These are phyloP conservation scores for Crepidodera aurea DNA, from an alignment of 2,888 invertebrate species.

Conservation along the genomic window DNA sequence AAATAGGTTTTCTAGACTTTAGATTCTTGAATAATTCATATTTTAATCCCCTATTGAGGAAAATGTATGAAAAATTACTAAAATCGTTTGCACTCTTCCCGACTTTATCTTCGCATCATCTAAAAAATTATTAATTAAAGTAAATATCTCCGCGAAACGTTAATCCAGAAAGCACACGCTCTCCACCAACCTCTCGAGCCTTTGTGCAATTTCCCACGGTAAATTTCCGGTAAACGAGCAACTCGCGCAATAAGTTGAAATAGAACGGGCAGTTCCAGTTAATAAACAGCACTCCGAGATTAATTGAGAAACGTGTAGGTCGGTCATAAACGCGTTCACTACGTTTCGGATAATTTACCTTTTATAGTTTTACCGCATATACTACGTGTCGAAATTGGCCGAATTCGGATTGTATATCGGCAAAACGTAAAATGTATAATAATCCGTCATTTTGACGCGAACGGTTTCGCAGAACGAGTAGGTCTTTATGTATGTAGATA, in stretches of 20 bases:
- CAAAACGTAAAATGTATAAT: background rate
- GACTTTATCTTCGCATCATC: no score
- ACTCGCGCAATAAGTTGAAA: conserved; percentile 23
- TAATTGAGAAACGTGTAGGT: conserved; percentile 14
- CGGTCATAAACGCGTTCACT: conserved; percentile 8
- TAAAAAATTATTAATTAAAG: background rate
- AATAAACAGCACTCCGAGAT: background rate
- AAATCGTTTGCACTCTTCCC: no score
- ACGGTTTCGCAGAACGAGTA: no score
- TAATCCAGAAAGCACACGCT: background rate
- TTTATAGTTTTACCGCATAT: conserved; percentile 15
- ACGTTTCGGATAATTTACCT: conserved; percentile 3
- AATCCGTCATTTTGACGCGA: background rate
- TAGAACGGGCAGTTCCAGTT: conserved; percentile 12
- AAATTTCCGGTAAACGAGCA: conserved; percentile 19
- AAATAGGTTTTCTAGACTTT: no score
- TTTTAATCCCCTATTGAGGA: no score
- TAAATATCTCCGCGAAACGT: background rate
- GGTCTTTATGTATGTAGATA: no score
- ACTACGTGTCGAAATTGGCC: background rate
- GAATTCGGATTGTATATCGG: background rate
- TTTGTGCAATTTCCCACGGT: conserved; percentile 13
- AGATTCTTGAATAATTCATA: no score
- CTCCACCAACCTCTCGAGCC: background rate
- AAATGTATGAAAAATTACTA: no score